These are phyloP conservation scores for Forbesichthys agassizii DNA, from an alignment of 2,113 vertebrate species.

Conservation along the genomic window DNA sequence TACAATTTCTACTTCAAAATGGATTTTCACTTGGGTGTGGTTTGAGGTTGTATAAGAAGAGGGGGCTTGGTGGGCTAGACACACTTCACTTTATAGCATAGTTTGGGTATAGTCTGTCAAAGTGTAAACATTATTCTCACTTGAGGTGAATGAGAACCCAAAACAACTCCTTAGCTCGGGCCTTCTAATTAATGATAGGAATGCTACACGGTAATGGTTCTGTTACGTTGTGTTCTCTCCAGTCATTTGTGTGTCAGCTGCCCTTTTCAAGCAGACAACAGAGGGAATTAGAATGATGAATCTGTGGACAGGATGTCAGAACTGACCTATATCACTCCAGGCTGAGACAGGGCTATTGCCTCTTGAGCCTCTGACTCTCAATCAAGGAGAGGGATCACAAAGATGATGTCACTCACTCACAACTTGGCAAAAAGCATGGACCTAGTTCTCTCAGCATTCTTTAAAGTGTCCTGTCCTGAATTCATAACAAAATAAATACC, in stretches of 20 bases:
- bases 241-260: slow-evolving; percentile 30
- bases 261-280: slow-evolving; percentile 49
- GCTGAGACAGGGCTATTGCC: slow-evolving; percentile 12
- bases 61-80: slow-evolving; percentile 32
- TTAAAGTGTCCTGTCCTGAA: too few species aligned
- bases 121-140: slow-evolving; percentile 47
- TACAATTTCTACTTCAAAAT: slow-evolving; percentile 71
- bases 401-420: not conserved
- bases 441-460: too few species aligned
- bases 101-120: slow-evolving; percentile 34
- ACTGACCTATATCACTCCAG: slow-evolving; percentile 29
- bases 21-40: slow-evolving; percentile 65
- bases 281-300: slow-evolving; percentile 1
- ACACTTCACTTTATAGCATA: slow-evolving; percentile 36
- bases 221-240: not conserved
- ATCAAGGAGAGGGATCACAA: slow-evolving; percentile 2
- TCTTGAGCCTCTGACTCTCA: not conserved
- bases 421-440: not conserved
- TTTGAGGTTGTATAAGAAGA: slow-evolving; percentile 47
- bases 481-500: too few species aligned
- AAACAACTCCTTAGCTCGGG: slow-evolving; percentile 57
- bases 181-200: slow-evolving; percentile 57
- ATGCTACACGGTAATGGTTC: slow-evolving; percentile 15
- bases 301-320: slow-evolving; percentile 1
- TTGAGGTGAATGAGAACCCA: slow-evolving; percentile 48